Evolutionary conservation across 2,888 invertebrate genomes (phyloP), one percentile per base, ranked within the genome.

Genomic region (Plagiodera versicolora): DNA sequence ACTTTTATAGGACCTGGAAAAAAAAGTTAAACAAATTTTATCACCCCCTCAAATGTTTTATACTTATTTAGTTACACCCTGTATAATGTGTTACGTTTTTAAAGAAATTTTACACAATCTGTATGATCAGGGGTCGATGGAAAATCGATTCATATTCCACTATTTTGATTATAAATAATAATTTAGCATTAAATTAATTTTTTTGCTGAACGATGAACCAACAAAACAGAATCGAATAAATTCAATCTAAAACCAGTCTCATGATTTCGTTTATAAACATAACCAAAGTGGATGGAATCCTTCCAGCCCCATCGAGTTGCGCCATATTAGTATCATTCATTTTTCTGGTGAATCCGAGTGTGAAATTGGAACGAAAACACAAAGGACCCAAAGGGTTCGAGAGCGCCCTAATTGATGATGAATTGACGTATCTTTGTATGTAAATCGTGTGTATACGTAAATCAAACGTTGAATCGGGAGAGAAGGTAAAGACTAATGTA

Each of bases 371-470:
- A 55, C 62, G 69, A 69, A 69, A 69, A 70, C 65, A 69, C 66
- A 70, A 65, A 61, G 53, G 63, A n/a, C 52, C n/a, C 44, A 68
- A 70, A 72, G 70, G 73, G 71, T 71, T 70, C 58, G 68, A 69
- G 69, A 67, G 69, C n/a, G n/a, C 65, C 69, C 67, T 74, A 75
- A 75, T 75, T 73, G 73, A 69, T 75, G 74, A 75, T 75, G 73
- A 75, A 75, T 75, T 72, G 74, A 69, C 72, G 67, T 50, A 68
- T 73, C 73, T 70, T 72, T 72, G 68, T 72, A 74, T 74, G 73
- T 70, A 70, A 72, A 72, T 72, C 58, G 58, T 61, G 54, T 55
- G 50, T 55, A n/a, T n/a, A 50, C 30, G 50, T 61, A 54, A 61
- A 61, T 61, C 45, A 17, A 19, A 55, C 50, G 39, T 54, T 16